These are phyloP conservation scores for Gymnorhina tibicen DNA, from an alignment of 2,113 vertebrate species.

Conservation along the genomic window DNA sequence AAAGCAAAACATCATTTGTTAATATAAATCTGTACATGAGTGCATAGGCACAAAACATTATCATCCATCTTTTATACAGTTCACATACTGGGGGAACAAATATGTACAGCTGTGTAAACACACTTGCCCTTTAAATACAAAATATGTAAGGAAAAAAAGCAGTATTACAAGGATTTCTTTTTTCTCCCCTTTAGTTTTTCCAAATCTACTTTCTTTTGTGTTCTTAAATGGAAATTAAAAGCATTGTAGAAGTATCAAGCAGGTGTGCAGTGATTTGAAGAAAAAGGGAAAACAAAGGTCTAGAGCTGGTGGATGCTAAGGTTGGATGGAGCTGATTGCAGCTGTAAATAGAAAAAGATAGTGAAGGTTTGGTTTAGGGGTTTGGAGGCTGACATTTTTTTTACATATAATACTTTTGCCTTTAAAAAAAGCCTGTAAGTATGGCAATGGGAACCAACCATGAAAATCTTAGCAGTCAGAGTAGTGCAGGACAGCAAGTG, in stretches of 20 bases:
- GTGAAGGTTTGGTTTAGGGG: neutral
- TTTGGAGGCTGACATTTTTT: neutral
- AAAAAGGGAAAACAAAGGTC: neutral
- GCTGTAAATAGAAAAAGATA: neutral
- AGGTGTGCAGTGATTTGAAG: neutral
- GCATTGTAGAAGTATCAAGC: neutral
- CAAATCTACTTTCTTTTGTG: neutral
- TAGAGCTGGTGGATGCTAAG: neutral
- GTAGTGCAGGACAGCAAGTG: neutral
- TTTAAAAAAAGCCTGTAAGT: neutral
- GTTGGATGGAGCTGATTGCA: neutral
- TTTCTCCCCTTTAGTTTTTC: neutral
- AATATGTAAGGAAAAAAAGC: neutral
- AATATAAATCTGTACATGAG: neutral
- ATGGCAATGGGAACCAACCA: neutral
- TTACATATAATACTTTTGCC: neutral
- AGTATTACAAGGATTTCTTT: neutral
- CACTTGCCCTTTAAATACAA: neutral
- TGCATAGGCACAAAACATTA: neutral
- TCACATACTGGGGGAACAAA: neutral
- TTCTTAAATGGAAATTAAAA: neutral
- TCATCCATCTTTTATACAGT: neutral
- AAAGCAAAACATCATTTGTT: neutral
- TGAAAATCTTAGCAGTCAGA: neutral
- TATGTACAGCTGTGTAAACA: neutral